Base-by-base conservation (phyloP, 2,797 vertebrate genomes). In the Setipinna tenuifilis region DNA sequence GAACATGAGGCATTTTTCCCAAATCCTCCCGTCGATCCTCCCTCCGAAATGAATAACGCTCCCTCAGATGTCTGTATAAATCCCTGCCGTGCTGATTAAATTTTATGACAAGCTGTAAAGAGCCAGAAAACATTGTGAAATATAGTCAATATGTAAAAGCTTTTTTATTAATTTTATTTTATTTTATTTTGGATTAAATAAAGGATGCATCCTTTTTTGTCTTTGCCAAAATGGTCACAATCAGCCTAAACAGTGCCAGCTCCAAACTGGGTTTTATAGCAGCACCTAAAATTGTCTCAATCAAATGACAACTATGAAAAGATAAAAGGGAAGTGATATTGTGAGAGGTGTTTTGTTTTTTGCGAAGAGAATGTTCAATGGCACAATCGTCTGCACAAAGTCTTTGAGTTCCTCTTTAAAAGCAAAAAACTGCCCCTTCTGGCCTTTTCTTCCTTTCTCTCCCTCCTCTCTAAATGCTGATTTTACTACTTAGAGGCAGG, bases 311-410 rank as follows among this genome's bases (percentile, higher is more conserved):
- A 31, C 71, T 21, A 16, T 4, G 35, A 25, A 78, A 9, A 19
- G 71, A 78, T 44, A 2, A 78, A 78, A 78, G 71, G 31, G 19
- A 78, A 44, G 31, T 21, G 31, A 44, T 35, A 44, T 78, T 31
- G 21, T 19, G 19, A 9, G 31, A 44, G 71, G 68, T 3, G 17
- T 19, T 78, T 78, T 78, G 71, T 44, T 75, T 75, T 41, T 78
- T 44, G 71, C 19, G 23, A 71, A 71, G 28, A 71, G 65, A 71
- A 35, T 71, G 28, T 31, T 71, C 71, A 78, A 78, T 78, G 31
- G 44, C 71, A 78, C 10, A 19, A 71, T n/a, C 68, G 28, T 54
- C 7, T 4, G 10, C 28, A 71, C 14, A 41, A 1, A 19, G 17
- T 19, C 16, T 21, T 78, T 78, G 35, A 16, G 71, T 44, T 78